Percentiles rank a stretch among this genome's conserved stretches.
These are phyloP conservation scores for Mus pahari DNA, from an alignment of 2,113 vertebrate genomes.

Conservation along the genomic window DNA sequence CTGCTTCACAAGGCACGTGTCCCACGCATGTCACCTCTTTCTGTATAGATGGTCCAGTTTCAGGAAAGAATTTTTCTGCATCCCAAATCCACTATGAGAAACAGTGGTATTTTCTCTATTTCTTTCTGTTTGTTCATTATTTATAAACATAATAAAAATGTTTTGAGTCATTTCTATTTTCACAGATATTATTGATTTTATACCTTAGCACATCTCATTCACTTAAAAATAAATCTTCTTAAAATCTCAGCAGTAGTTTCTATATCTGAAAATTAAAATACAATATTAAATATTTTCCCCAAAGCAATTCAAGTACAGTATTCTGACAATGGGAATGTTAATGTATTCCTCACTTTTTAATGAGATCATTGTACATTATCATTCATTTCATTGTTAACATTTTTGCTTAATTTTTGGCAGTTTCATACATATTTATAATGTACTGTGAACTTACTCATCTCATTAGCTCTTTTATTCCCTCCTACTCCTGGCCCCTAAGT, in stretches of 20 bases:
- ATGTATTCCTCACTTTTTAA: not conserved
- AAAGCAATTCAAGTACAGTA: not conserved
- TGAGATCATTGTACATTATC: not conserved
- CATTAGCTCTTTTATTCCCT: not conserved
- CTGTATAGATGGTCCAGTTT: not conserved
- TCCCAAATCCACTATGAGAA: conserved; percentile 2
- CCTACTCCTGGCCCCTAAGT: not conserved
- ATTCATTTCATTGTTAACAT: not conserved
- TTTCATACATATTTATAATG: not conserved
- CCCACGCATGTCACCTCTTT: not conserved
- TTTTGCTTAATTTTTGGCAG: not conserved
- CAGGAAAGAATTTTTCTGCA: not conserved
- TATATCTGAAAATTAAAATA: not conserved
- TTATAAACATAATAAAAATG: not conserved
- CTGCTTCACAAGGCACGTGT: not conserved
- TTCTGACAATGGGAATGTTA: not conserved
- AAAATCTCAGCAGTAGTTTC: not conserved
- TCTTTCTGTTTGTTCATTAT: not conserved
- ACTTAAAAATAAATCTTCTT: not conserved
- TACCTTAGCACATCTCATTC: not conserved
- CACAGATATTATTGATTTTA: not conserved
- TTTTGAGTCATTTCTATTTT: not conserved
- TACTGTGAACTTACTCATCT: not conserved
- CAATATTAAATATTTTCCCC: not conserved
- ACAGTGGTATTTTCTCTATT: not conserved